Evolutionary conservation across 2,113 vertebrate genomes (phyloP).

Genomic region (Paralichthys olivaceus): DNA sequence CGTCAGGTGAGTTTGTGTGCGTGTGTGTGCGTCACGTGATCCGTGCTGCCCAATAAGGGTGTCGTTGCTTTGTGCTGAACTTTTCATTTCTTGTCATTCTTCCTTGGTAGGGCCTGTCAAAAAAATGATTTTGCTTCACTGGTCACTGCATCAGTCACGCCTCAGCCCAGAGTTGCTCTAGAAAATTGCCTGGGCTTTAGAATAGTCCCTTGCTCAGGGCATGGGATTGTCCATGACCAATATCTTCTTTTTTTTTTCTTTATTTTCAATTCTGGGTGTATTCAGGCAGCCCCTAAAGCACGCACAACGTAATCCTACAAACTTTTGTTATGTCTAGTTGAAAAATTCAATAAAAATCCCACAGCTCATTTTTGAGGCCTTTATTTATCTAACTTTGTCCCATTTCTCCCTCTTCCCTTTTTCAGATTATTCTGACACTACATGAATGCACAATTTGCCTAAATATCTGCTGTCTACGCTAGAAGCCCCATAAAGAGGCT

Average conservation of each 20-base stretch:
- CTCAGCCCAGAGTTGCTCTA: conserved; percentile 54
- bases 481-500: no score
- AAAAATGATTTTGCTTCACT: conserved; percentile 78
- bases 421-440: background rate
- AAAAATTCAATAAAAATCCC: conserved; percentile 7
- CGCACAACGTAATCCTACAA: conserved; percentile 16
- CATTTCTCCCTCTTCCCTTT: background rate
- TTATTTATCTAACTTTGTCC: background rate
- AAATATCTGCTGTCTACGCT: no score
- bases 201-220: conserved; percentile 52
- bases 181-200: conserved; percentile 70
- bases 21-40: conserved; percentile 8
- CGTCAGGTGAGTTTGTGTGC: conserved; percentile 10
- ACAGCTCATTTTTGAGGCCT: conserved; percentile 16
- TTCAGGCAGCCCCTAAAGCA: conserved; percentile 12
- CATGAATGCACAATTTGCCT: background rate
- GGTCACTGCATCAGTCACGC: conserved; percentile 69
- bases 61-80: conserved; percentile 64
- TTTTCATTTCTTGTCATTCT: conserved; percentile 70
- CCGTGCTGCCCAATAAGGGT: conserved; percentile 39
- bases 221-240: conserved; percentile 60
- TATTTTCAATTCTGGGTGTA: conserved; percentile 24
- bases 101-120: conserved; percentile 74
- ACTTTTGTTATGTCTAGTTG: conserved; percentile 10
- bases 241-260: conserved; percentile 23